Evolutionary conservation across 2,113 vertebrate genomes (phyloP).

Genomic region (Prietella phreatophila): DNA sequence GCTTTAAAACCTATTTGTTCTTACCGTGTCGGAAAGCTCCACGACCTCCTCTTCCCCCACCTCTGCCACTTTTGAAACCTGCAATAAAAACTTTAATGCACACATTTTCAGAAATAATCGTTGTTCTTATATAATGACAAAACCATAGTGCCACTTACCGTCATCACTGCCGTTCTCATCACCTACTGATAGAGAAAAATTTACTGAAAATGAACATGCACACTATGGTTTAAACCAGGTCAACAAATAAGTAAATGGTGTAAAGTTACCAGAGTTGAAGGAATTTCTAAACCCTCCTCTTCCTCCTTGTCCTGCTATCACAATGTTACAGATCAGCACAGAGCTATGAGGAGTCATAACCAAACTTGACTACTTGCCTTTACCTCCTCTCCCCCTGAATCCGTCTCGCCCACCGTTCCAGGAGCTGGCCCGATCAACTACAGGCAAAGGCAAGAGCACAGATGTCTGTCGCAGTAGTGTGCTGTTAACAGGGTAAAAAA

Average conservation of each 20-base stretch:
- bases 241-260: not conserved
- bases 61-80: constrained; percentile 53
- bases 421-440: constrained; percentile 32
- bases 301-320: not conserved
- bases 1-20: not conserved
- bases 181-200: not conserved
- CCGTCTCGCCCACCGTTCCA: constrained; percentile 45
- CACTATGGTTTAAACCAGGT: not conserved
- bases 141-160: constrained; percentile 18
- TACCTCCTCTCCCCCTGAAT: constrained; percentile 60
- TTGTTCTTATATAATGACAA: not conserved
- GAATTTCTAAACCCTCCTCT: not conserved
- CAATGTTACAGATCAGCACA: not conserved
- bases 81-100: not conserved
- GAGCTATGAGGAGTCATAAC: not conserved
- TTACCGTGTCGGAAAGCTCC: constrained; percentile 57
- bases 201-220: not conserved
- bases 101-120: not conserved
- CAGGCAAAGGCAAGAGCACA: not conserved
- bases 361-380: constrained; percentile 54
- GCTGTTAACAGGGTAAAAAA: not conserved
- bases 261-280: constrained; percentile 36
- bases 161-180: constrained; percentile 22
- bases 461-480: not conserved
- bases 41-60: constrained; percentile 46